Base-by-base conservation (phyloP, 2,888 invertebrate genomes). In the Drosophila pegasa region DNA sequence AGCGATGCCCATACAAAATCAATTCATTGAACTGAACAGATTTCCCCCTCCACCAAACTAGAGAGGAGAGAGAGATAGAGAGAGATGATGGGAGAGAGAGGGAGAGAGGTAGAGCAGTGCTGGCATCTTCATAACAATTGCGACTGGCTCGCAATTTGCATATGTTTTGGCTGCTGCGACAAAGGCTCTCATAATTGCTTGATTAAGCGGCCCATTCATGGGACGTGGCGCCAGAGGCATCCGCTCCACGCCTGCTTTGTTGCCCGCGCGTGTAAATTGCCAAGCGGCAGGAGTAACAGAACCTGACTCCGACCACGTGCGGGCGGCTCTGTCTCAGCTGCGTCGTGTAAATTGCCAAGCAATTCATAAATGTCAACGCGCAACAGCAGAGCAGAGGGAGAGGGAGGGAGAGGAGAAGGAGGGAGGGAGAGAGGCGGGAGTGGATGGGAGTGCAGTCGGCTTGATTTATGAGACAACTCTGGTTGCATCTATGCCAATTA, bases 111-210 rank as follows among this genome's bases (percentile, higher is more conserved):
- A 12, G 47, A 10, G 37, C n/a, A 40, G 33, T 38, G 38, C 35
- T 59, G 22, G 41, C 56, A 43, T 72, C 77, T 71, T 80, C 58
- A 67, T 55, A 78, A 55, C 67, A 64, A 80, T 80, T 64, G 77
- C 33, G 10, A 31, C 55, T 70, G 45, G 56, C 29, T 57, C 63
- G 75, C 78, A 72, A 89, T 89, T 84, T 88, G 83, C 83, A 88
- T 84, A 89, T 78, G 88, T 78, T 88, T 84, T 74, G 78, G 74
- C 65, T 48, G 63, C 41, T 75, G 83, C 88, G 86, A 90, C 89
- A 90, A 90, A 91, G 90, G 89, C 89, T 71, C 87, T 90, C 90
- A 90, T 90, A 90, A 90, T 90, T 90, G 91, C 91, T 90, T 91
- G 90, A 91, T 90, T 90, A 90, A 90, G 87, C 81, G 78, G 74